phyloP scores from a whole-genome alignment of 2,113 vertebrate genomes.

The Centrocercus urophasianus region DNA sequence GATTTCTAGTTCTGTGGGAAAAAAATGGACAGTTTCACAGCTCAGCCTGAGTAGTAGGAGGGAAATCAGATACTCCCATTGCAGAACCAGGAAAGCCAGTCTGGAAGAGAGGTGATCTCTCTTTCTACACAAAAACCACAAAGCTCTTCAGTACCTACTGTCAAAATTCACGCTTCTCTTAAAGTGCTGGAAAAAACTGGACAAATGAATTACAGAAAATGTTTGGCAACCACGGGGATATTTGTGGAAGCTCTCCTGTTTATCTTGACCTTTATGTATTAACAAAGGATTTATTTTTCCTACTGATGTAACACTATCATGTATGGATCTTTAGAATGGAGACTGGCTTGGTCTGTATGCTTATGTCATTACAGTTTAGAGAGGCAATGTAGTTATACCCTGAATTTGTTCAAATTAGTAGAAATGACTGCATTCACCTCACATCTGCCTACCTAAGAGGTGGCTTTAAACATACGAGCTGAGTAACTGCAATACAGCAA shows the following conservation, averaged over 20 bases:
- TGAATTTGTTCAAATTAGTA: background rate
- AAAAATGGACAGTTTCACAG: background rate
- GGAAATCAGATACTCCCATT: background rate
- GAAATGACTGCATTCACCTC: background rate
- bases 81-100: background rate
- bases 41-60: background rate
- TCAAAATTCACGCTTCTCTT: background rate
- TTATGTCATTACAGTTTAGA: background rate
- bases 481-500: background rate
- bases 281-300: background rate
- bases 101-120: background rate
- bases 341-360: background rate
- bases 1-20: background rate
- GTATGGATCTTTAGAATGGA: background rate
- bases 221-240: background rate
- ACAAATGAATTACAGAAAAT: background rate
- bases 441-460: background rate
- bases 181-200: background rate
- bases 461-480: background rate
- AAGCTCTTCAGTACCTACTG: background rate
- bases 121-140: background rate
- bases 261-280: background rate
- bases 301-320: background rate
- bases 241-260: background rate
- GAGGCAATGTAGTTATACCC: background rate